Conservation (phyloP, 2,797 vertebrate genomes). For the Fistularia tabacaria region DNA sequence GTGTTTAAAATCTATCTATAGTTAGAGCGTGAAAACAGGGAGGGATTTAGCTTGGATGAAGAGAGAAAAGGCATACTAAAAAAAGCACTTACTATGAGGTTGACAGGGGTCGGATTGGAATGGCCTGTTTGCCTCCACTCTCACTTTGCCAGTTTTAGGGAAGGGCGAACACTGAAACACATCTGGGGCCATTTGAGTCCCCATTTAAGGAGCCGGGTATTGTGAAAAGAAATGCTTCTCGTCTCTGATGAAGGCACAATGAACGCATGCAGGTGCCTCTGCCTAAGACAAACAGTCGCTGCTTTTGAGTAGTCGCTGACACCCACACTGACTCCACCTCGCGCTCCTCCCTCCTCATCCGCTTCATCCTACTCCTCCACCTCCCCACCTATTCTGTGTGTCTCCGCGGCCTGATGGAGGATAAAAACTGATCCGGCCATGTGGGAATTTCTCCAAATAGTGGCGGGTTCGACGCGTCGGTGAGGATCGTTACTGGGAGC, state of each 20-base stretch:
- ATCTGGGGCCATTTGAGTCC: constrained; percentile 1
- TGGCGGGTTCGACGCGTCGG: constrained; percentile 13
- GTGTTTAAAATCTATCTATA: too few species aligned
- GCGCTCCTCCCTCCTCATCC: constrained; percentile 37
- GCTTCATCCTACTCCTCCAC: constrained; percentile 55
- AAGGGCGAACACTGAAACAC: constrained; percentile 1
- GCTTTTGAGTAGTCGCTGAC: constrained; percentile 35
- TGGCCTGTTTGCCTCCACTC: neutral
- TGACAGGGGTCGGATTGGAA: neutral
- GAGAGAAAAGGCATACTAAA: too few species aligned
- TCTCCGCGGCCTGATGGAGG: constrained; percentile 47
- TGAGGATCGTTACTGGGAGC: constrained; percentile 6
- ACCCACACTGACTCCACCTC: constrained; percentile 52
- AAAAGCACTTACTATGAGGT: neutral
- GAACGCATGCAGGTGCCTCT: constrained; percentile 9
- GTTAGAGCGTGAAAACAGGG: too few species aligned
- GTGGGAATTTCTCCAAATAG: constrained; percentile 49
- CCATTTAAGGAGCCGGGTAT: constrained; percentile 1
- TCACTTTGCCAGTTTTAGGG: constrained; percentile 7
- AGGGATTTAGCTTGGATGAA: too few species aligned
- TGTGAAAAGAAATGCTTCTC: constrained; percentile 1
- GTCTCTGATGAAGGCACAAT: constrained; percentile 24
- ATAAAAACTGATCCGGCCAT: constrained; percentile 40
- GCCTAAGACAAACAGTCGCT: constrained; percentile 31
- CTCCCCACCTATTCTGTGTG: constrained; percentile 55